Evolutionary conservation across 2,113 vertebrate species (phyloP).

Genomic region (Bubalus kerabau): DNA sequence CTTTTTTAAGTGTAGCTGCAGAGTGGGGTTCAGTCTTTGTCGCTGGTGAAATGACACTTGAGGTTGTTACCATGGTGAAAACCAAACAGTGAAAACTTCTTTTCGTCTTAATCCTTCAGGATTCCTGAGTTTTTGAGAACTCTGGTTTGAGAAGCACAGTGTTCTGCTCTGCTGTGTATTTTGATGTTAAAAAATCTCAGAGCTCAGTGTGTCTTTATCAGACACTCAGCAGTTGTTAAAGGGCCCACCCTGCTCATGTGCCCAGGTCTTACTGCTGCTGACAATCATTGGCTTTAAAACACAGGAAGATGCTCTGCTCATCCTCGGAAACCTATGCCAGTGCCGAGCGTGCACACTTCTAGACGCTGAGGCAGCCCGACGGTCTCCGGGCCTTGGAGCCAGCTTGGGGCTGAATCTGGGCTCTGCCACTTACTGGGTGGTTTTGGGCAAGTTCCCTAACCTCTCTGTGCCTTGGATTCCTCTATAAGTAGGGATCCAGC

Average conservation of each 20-base stretch:
- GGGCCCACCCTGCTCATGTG: fast-evolving
- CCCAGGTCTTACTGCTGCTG: neutral
- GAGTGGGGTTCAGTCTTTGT: neutral
- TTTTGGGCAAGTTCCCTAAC: neutral
- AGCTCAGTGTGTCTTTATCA: neutral
- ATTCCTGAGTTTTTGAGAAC: neutral
- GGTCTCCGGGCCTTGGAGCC: neutral
- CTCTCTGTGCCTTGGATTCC: neutral
- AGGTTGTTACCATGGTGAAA: neutral
- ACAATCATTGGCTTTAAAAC: neutral
- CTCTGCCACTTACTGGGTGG: neutral
- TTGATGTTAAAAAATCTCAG: neutral
- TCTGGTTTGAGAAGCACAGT: neutral
- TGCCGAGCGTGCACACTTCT: fast-evolving
- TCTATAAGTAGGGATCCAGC: neutral
- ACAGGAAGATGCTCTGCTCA: fast-evolving
- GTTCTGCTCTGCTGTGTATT: neutral
- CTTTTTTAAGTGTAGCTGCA: neutral
- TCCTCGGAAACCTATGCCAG: neutral
- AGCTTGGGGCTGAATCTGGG: neutral
- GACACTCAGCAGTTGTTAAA: too few species aligned
- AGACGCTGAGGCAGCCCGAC: neutral
- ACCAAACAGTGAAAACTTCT: neutral
- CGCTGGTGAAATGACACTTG: neutral
- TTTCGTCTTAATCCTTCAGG: neutral